Base-by-base conservation (phyloP, 1,140 invertebrate genomes). In the Aricia agestis region DNA sequence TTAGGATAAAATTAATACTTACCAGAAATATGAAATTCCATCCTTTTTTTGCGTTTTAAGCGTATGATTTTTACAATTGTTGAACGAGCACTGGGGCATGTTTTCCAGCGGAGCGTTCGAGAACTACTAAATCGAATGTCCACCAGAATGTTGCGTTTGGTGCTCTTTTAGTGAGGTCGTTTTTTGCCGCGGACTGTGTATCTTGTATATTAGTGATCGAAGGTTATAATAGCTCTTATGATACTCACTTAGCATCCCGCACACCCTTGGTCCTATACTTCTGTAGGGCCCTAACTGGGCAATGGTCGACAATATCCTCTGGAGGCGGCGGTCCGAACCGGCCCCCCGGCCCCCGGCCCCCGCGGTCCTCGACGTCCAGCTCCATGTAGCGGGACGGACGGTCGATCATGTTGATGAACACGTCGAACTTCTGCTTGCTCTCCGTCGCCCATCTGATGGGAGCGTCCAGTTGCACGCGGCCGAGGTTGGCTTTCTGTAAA, bases 361-460 rank as follows among this genome's bases (percentile, higher is more conserved):
- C 87, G 70, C 89, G 83, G 1, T 70, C 77, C 0, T 31, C 67
- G 9, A 75, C 2, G 0, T 87, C 85, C 70, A 91, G 70, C 73
- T 89, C 87, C 86, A 85, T 89, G 76, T 82, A 88, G 18, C 89
- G 87, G 2, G 84, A 83, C 68, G 78, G 77, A 9, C 87, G 84
- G 74, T 91, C 89, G 66, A 91, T 78, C 82, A 91, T 90, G 78
- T 90, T 88, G 71, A 91, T 88, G 76, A 91, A 91, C 19, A 91
- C 89, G 68, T 91, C 89, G 59, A 85, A 82, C 31, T 87, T 83
- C 68, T 83, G 71, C 0, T 87, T 82, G 15, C 52, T 79, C 41
- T 84, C 84, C 6, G 36, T 41, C 1, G 89, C 89, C 84, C 85
- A 89, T 66, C 80, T 74, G 7, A 91, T 88, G 0, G 89, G 89